Base-by-base conservation (phyloP, 1,140 invertebrate species). In the Lordiphosa collinella region DNA sequence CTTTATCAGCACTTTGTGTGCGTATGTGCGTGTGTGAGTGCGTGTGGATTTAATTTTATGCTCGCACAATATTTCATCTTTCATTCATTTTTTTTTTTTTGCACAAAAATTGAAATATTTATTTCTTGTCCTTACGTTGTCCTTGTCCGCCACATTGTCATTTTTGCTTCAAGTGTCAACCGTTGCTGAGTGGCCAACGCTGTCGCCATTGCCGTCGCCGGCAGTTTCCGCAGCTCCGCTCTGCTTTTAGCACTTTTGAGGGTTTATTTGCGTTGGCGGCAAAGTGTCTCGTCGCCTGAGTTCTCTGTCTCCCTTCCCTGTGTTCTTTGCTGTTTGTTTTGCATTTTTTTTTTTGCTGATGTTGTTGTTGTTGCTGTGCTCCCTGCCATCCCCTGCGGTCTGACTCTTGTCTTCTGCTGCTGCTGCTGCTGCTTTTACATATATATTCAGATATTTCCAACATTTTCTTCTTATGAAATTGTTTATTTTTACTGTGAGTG, bases 241-340 rank as follows among this genome's bases (percentile, higher is more conserved):
- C 25, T 8, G 25, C 25, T n/a, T 32, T 6, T 43, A 41, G 13
- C 53, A 70, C 38, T 55, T 69, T 73, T 65, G 12, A 55, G 70
- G 75, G 58, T 70, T 65, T 85, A 65, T 85, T 84, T 84, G 73
- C 73, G 63, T 84, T 84, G 78, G 78, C 79, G 78, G 72, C 78
- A 84, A 84, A 85, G 78, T 84, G 78, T 85, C 78, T 84, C 78
- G 76, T 84, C 78, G 78, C 75, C 61, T 55, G 55, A 13, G 29
- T 41, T 52, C 31, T n/a, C n/a, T n/a, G n/a, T n/a, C n/a, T 32
- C 14, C 8, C 22, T 13, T 36, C 31, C 37, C 40, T 50, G 40
- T 40, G 37, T 60, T 56, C 37, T 64, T 61, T 65, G 66, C 51
- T 48, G 55, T 64, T 69, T 70, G 63, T 66, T 70, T 70, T 66